Evolutionary conservation across 2,888 invertebrate genomes (phyloP).

Genomic region (Nemurella pictetii): DNA sequence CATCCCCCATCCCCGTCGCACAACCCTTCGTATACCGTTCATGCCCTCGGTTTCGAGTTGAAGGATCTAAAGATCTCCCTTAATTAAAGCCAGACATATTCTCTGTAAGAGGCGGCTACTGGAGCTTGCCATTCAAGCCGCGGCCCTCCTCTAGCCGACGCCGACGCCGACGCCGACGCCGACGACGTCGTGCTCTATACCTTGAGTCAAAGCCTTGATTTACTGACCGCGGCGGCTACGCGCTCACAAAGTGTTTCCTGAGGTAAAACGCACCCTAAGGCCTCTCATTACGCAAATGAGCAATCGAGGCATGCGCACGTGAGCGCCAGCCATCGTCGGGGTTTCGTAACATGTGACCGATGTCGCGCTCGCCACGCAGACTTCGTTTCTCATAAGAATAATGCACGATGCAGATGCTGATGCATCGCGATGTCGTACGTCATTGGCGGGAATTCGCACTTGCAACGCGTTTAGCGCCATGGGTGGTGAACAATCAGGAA

Average conservation of each 20-base stretch:
- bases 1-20: neutral
- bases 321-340: neutral
- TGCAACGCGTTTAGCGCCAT: neutral
- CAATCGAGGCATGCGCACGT: neutral
- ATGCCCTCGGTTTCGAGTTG: constrained; percentile 2
- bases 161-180: neutral
- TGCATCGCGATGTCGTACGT: neutral
- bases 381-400: neutral
- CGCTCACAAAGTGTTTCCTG: constrained; percentile 20
- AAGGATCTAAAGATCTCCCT: constrained; percentile 5
- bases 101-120: constrained; percentile 12
- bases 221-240: neutral
- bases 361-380: neutral
- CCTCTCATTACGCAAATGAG: constrained; percentile 24
- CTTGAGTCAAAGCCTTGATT: constrained; percentile 29
- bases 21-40: too few relatives aligned
- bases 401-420: neutral
- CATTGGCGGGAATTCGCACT: neutral
- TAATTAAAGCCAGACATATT: constrained; percentile 23
- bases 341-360: too few relatives aligned
- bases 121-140: constrained; percentile 8
- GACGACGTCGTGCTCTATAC: neutral
- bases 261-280: neutral
- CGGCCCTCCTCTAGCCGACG: too few relatives aligned
- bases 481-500: neutral